Base-by-base conservation (phyloP, 37 sponge, comb jelly and placozoan species). In the Amphimedon queenslandica region DNA sequence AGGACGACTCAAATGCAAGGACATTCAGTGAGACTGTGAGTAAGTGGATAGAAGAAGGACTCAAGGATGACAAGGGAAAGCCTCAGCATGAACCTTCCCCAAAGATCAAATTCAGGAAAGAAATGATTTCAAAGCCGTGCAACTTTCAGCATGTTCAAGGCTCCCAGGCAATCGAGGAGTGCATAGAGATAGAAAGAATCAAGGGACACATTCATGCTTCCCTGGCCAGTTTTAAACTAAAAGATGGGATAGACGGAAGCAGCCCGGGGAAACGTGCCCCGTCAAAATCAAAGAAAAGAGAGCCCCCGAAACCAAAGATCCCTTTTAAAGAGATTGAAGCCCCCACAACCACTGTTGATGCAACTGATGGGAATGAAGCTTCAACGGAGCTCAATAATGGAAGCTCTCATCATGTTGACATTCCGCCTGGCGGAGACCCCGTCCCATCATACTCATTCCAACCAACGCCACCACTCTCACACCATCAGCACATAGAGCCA, bases 91-190 rank as follows among this genome's bases (percentile, higher is more conserved):
- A 40, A 18, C 27, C 53, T 23, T 29, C 74, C 1, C 30, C 41
- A 30, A 64, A 1, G 1, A 42, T 64, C 1, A 36, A 64, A 23
- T 90, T 90, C 55, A 56, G 64, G 0, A 77, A 82, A 53, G 85
- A 80, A 28, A 80, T 84, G 86, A 90, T 90, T 21, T 84, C 86
- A 18, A 84, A 81, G 51, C 90, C 90, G 13, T 90, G 90, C 53
- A 90, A 90, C 57, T 90, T 90, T 55, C 85, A 84, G 77, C 90
- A 90, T 80, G 80, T 90, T 18, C 72, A 82, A 33, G 90, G 90
- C 29, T 77, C 83, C 2, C 86, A 84, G 31, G 90, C 90, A 25
- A 35, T 90, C 51, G 90, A 84, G 18, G 80, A 89, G 67, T 78
- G 79, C 27, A 3, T 89, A 28, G 90, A 89, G 34, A 83, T 89